Base-by-base conservation (phyloP, 2,113 vertebrate genomes). In the Gasterosteus nipponicus region DNA sequence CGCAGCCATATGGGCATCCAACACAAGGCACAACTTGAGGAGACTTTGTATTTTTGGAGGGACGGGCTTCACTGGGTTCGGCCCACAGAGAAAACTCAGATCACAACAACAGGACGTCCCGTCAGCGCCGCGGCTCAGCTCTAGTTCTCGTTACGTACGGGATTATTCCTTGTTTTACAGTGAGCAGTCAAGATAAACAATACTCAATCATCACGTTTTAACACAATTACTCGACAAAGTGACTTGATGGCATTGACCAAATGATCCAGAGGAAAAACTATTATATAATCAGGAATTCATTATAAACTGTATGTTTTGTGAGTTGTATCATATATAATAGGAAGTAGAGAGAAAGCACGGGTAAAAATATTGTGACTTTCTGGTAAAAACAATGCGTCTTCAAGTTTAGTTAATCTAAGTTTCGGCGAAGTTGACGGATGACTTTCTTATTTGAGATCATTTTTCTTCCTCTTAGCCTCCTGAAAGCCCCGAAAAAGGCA, bases 21-120 rank as follows among this genome's bases (percentile, higher is more conserved):
- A 62, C 77, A 74, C 66, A 63, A 81, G 81, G 51, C 71, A 57
- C 77, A 75, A 70, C 62, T n/a, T 38, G 71, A 68, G 69, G 42
- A 61, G 70, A 86, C 51, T 5, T 31, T 38, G 65, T 64, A 2
- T 67, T 78, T 75, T 67, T 38, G 51, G 19, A 81, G 26, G n/a
- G 65, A 51, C 18, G 38, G 54, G 51, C 73, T 68, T 71, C 33
- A 46, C 12, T 80, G 66, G 44, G 58, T 77, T 82, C 66, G 44
- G 77, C 60, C 65, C 1, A 79, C 62, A 70, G 67, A 71, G 65
- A 46, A 59, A 58, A 73, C 64, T 38, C 60, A n/a, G n/a, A n/a
- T n/a, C n/a, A n/a, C 18, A 54, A 46, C 51, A 60, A 64, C 73
- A 2, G n/a, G n/a, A n/a, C n/a, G n/a, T n/a, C n/a, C n/a, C n/a